Conservation (phyloP, 2,888 invertebrate genomes). For the Andrena bicolor region DNA sequence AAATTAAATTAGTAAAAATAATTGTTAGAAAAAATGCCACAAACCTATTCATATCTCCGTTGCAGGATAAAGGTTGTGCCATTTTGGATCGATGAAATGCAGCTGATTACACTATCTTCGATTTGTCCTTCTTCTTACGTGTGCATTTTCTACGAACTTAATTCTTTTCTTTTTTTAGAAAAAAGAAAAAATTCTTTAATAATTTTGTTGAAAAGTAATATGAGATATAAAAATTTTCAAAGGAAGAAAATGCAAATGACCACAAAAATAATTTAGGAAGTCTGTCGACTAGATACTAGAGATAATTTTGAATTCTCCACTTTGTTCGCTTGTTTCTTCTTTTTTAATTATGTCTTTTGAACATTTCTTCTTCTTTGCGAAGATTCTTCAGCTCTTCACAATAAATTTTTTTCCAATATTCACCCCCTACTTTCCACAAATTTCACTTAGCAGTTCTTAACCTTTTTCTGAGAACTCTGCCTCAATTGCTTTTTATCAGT, state of each 20-base stretch:
- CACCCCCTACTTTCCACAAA: neutral
- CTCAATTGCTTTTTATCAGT: neutral
- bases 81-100: slow-evolving; percentile 1
- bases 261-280: too few relatives aligned
- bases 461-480: too few relatives aligned
- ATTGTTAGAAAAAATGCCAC: slow-evolving; percentile 3
- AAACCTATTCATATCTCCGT: slow-evolving; percentile 19
- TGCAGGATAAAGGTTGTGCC: neutral
- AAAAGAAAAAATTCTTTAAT: neutral
- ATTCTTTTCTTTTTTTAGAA: neutral
- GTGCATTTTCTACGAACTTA: neutral
- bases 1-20: neutral
- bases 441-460: too few relatives aligned
- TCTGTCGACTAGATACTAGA: too few relatives aligned
- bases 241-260: too few relatives aligned
- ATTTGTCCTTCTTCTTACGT: neutral
- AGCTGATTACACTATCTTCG: neutral
- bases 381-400: too few relatives aligned
- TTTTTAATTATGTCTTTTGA: too few relatives aligned
- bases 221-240: too few relatives aligned
- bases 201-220: neutral
- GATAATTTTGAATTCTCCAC: too few relatives aligned
- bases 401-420: neutral
- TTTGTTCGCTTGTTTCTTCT: too few relatives aligned
- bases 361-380: too few relatives aligned